phyloP scores from a whole-genome alignment of 2,113 vertebrate species.

The Marcusenius ussheri region DNA sequence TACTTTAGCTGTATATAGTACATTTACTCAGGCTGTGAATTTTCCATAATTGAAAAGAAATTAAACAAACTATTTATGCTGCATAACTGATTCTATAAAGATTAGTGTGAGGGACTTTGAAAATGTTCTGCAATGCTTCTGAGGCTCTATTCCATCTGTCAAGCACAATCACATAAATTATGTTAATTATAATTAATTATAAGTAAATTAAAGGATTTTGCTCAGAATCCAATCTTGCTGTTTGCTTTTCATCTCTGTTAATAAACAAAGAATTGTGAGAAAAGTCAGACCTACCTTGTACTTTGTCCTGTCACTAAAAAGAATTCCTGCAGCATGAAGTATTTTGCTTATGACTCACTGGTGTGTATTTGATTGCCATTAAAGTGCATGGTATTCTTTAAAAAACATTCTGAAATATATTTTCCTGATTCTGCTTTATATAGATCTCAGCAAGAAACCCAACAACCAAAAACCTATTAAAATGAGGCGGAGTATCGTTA shows the following conservation, averaged over 20 bases:
- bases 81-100: not conserved
- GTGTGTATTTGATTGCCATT: not conserved
- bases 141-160: not conserved
- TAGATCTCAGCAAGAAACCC: not conserved
- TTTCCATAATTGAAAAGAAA: not conserved
- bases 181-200: not conserved
- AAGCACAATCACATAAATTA: not conserved
- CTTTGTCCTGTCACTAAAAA: not conserved
- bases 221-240: not conserved
- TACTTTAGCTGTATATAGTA: not conserved
- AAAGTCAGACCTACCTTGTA: not conserved
- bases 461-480: not conserved
- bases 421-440: not conserved
- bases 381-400: not conserved
- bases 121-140: not conserved
- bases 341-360: not conserved
- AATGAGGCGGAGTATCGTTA: not conserved
- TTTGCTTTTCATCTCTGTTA: not conserved
- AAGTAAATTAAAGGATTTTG: not conserved
- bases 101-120: not conserved
- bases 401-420: not conserved
- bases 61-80: not conserved
- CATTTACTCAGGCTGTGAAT: not conserved
- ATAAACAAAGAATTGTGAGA: not conserved
- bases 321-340: not conserved